Conservation (phyloP, 1,140 invertebrate species). For the Drosophila mauritiana region DNA sequence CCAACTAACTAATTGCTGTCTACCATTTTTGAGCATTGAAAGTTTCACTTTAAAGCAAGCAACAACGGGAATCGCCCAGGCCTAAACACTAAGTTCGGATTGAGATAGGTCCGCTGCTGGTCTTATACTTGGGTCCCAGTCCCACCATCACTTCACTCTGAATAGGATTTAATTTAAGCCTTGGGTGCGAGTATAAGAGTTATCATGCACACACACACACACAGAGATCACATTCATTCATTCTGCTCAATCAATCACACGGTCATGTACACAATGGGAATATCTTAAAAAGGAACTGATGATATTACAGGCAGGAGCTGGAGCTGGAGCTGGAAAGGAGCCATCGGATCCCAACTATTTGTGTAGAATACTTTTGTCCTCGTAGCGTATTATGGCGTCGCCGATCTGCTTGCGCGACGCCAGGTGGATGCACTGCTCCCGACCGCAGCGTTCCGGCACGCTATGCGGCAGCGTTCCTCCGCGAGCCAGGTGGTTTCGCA, state of each 20-base stretch:
- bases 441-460: slow-evolving; percentile 33
- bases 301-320: slow-evolving; percentile 51
- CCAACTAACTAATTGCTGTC: slow-evolving; percentile 13
- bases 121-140: slow-evolving; percentile 5
- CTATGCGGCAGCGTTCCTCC: slow-evolving; percentile 41
- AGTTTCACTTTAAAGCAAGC: slow-evolving; percentile 75
- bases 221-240: slow-evolving; percentile 2
- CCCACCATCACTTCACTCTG: background rate
- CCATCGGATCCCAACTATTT: slow-evolving; percentile 47
- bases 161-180: slow-evolving; percentile 1
- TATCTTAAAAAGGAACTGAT: slow-evolving; percentile 68
- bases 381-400: slow-evolving; percentile 81
- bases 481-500: slow-evolving; percentile 61
- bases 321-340: slow-evolving; percentile 22
- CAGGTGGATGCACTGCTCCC: slow-evolving; percentile 77
- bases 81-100: slow-evolving; percentile 28
- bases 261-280: slow-evolving; percentile 16
- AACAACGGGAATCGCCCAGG: slow-evolving; percentile 51
- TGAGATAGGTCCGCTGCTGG: slow-evolving; percentile 36
- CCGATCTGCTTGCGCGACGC: slow-evolving; percentile 84
- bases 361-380: slow-evolving; percentile 80
- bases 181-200: slow-evolving; percentile 33
- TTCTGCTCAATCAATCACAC: slow-evolving; percentile 18
- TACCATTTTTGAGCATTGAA: slow-evolving; percentile 74
- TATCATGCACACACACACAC: slow-evolving; percentile 11